These are phyloP conservation scores for Myanophis thanlyinensis DNA, from an alignment of 2,113 vertebrate species.

Conservation along the genomic window DNA sequence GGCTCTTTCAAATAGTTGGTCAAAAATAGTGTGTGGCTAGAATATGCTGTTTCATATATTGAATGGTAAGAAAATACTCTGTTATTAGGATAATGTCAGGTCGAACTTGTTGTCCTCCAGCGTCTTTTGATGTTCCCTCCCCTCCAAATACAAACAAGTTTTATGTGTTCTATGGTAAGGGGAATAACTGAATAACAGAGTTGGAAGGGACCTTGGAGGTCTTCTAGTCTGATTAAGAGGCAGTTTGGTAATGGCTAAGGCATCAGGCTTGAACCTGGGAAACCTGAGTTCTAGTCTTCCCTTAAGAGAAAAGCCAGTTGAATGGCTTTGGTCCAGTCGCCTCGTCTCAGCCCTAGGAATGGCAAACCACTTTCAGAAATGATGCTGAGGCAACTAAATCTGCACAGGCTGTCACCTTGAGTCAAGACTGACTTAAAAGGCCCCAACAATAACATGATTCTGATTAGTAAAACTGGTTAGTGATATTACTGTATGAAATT, in stretches of 20 bases:
- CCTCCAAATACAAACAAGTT: not conserved
- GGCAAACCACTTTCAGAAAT: not conserved
- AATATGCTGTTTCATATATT: not conserved
- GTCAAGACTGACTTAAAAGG: not conserved
- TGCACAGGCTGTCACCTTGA: not conserved
- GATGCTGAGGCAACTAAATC: not conserved
- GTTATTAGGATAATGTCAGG: not conserved
- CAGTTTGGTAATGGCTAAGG: not conserved
- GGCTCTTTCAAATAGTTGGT: not conserved
- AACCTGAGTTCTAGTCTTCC: not conserved
- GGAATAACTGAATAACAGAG: not conserved
- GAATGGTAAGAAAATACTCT: not conserved
- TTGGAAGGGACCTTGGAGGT: not conserved
- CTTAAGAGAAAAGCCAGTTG: not conserved
- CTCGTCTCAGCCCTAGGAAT: not conserved
- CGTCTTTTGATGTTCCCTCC: not conserved
- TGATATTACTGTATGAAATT: not conserved
- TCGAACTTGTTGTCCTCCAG: not conserved
- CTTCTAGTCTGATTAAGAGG: not conserved
- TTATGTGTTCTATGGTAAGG: not conserved
- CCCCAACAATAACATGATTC: not conserved
- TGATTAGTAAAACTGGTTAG: conserved; percentile 40
- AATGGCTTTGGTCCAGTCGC: not conserved
- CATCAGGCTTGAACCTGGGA: not conserved
- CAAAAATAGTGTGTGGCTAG: not conserved